Evolutionary conservation across 2,888 invertebrate genomes (phyloP), one percentile per base, ranked within the genome.

Genomic region (Drosophila crucigera): DNA sequence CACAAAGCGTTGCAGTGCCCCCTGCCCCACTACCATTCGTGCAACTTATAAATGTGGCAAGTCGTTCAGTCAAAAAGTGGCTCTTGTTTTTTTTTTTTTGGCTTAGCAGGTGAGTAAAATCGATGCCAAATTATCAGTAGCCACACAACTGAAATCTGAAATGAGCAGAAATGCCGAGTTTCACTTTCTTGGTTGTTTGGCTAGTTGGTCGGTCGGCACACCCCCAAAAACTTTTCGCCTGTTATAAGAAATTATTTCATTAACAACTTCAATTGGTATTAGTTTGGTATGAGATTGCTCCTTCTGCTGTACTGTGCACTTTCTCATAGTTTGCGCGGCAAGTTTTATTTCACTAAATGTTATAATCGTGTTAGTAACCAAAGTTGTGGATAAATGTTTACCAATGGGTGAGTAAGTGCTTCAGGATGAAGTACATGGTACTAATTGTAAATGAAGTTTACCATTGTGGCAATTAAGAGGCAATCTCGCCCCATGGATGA

Each of bases 381-480:
- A 83, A 89, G 73, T 87, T 89, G 83, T 56, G 80, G 77, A 77
- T 87, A 89, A 84, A 89, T 87, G 87, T 84, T 84, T 89, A 66
- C 90, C 89, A 82, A 89, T 89, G 78, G 56, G 67, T 76, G 72
- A 83, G 72, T 82, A 82, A 81, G 82, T 82, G 68, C 71, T 71
- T 41, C 10, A 67, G 30, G 47, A 78, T 76, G 59, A 74, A 74
- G 71, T 81, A 82, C 80, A 82, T 70, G 76, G 79, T 72, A 83
- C 82, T 86, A 88, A 88, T 88, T 88, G 89, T 89, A 84, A 88
- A 82, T 83, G 80, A 89, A 89, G 88, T 88, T 86, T 82, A 77
- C 78, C 82, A 78, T 76, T 79, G 83, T 68, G 81, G 84, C 75
- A 74, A 71, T 77, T 72, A 74, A 61, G 72, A 58, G 37, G 49